Percentiles rank a stretch among this genome's conserved stretches.
Conservation (phyloP, 2,888 invertebrate species). For the Clepsis dumicolana region DNA sequence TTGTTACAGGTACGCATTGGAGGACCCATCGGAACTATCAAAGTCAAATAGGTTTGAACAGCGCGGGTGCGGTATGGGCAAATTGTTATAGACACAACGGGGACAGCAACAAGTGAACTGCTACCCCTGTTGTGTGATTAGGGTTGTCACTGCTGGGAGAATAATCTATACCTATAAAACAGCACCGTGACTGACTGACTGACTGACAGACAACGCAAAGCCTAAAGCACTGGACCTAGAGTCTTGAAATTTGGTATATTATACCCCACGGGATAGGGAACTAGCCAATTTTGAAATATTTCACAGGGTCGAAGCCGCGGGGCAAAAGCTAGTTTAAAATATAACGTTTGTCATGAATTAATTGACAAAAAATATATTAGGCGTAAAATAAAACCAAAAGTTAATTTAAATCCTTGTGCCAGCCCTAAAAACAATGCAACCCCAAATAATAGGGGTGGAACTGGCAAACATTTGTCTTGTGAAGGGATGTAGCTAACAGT, state of each 20-base stretch:
- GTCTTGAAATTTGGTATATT: too few species aligned
- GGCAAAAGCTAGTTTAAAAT: too few species aligned
- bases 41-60: constrained; percentile 28
- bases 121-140: constrained; percentile 61
- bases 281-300: too few species aligned
- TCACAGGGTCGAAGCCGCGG: too few species aligned
- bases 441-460: constrained; percentile 79
- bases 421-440: constrained; percentile 78
- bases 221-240: too few species aligned
- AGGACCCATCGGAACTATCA: constrained; percentile 3
- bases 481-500: constrained; percentile 46
- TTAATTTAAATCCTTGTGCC: constrained; percentile 45
- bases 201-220: too few species aligned
- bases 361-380: too few species aligned
- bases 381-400: too few species aligned
- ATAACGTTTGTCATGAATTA: too few species aligned
- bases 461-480: constrained; percentile 78
- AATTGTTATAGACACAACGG: constrained; percentile 75
- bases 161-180: too few species aligned
- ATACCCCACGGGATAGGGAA: too few species aligned
- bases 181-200: too few species aligned
- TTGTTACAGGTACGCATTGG: constrained; percentile 39
- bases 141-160: constrained; percentile 61
- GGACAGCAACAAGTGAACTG: constrained; percentile 80
- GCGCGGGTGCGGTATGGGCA: constrained; percentile 28